Evolutionary conservation across 2,797 vertebrate genomes (phyloP).

Genomic region (Moxostoma hubbsi): DNA sequence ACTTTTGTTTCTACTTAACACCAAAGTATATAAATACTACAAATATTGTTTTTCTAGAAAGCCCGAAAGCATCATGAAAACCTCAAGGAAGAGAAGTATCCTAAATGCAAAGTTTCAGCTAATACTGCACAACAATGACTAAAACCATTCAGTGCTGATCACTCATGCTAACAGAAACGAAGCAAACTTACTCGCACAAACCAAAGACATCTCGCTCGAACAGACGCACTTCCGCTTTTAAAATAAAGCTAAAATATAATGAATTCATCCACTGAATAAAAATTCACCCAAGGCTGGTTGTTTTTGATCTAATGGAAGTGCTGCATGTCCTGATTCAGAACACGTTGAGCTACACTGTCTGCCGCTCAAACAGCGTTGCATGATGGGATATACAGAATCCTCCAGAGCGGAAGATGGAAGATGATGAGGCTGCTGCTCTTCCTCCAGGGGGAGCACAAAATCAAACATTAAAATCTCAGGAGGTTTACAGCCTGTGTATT

Average conservation of each 20-base stretch:
- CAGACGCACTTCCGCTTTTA: background rate
- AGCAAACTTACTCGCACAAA: conserved; percentile 66
- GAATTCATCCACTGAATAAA: background rate
- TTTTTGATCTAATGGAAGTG: background rate
- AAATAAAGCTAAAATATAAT: background rate
- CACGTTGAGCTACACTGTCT: conserved; percentile 43
- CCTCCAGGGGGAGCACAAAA: no score
- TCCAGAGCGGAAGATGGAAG: conserved; percentile 68
- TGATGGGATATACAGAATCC: conserved; percentile 46
- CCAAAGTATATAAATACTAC: no score
- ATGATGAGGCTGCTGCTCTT: no score
- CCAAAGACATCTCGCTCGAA: conserved; percentile 60
- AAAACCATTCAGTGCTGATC: conserved; percentile 19
- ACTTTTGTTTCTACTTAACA: no score
- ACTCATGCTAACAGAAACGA: conserved; percentile 16
- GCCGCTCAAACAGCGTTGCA: conserved; percentile 55
- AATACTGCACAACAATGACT: conserved; percentile 31
- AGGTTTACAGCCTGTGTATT: no score
- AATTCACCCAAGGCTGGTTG: background rate
- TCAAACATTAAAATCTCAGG: no score
- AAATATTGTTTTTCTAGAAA: no score
- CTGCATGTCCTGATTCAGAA: conserved; percentile 20
- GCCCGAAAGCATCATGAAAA: background rate
- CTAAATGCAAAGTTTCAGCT: background rate
- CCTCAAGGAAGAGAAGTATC: background rate